phyloP scores from a whole-genome alignment of 2,888 invertebrate genomes.

The Calliphora vomitoria region DNA sequence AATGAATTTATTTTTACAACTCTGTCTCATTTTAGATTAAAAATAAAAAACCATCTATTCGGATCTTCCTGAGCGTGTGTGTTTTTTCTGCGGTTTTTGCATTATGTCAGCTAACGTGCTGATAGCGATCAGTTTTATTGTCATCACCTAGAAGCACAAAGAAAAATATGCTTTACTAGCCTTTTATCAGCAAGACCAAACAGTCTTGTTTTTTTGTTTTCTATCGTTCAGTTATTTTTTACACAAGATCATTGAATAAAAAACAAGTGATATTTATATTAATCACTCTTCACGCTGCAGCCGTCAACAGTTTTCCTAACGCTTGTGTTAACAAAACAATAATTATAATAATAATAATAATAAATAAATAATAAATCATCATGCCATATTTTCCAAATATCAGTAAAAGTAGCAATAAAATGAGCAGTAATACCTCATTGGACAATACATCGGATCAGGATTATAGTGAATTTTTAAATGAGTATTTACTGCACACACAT shows the following conservation, averaged over 20 bases:
- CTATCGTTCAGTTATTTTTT: neutral
- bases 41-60: neutral
- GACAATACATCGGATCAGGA: constrained; percentile 83
- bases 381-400: constrained; percentile 78
- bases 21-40: constrained; percentile 56
- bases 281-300: constrained; percentile 5
- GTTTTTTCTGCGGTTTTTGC: constrained; percentile 4
- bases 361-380: constrained; percentile 66
- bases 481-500: constrained; percentile 82
- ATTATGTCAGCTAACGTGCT: constrained; percentile 36
- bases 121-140: constrained; percentile 45
- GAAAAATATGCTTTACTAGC: constrained; percentile 64
- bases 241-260: neutral
- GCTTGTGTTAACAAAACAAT: no score
- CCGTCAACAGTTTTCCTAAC: neutral
- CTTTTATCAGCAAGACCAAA: constrained; percentile 60
- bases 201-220: constrained; percentile 64
- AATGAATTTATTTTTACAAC: constrained; percentile 50
- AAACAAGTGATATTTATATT: constrained; percentile 41
- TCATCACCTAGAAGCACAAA: constrained; percentile 40
- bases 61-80: neutral
- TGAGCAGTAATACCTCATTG: constrained; percentile 80
- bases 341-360: constrained; percentile 2
- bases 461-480: constrained; percentile 83
- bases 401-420: constrained; percentile 76